Percentiles rank a stretch among this genome's conserved stretches.
Conservation (phyloP, 2,797 vertebrate genomes). For the Galago senegalensis region DNA sequence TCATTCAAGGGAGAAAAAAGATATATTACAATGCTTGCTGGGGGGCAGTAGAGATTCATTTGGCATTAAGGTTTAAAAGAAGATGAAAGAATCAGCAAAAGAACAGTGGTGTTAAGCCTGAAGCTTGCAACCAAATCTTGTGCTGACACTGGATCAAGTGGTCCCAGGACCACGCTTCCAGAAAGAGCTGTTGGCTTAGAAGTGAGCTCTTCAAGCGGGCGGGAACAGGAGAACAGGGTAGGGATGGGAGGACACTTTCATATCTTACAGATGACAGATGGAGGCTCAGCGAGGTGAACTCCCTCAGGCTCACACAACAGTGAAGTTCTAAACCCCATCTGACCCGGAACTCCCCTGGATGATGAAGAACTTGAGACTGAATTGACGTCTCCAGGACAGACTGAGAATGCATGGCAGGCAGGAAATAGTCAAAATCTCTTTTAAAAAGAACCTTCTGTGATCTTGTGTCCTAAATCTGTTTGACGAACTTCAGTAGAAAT, state of each 20-base stretch:
- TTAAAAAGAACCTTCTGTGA: neutral
- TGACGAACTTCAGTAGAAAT: neutral
- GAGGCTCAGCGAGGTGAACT: neutral
- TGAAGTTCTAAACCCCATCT: neutral
- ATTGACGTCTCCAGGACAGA: neutral
- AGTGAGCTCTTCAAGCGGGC: neutral
- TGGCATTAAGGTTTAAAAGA: slow-evolving; percentile 62
- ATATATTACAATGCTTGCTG: slow-evolving; percentile 68
- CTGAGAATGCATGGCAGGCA: neutral
- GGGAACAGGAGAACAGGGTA: neutral
- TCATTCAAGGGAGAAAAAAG: slow-evolving; percentile 42
- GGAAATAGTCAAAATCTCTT: slow-evolving; percentile 47
- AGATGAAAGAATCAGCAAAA: neutral
- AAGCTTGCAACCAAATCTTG: neutral
- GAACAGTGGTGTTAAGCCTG: neutral
- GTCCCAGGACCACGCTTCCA: neutral
- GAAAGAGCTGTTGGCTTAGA: neutral
- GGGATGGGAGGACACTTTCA: neutral
- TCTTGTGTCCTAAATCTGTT: neutral
- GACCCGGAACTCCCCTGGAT: neutral
- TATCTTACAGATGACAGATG: neutral
- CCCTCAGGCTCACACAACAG: neutral
- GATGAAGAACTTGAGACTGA: neutral
- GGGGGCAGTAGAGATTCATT: neutral
- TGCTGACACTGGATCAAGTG: neutral